A percentile compares a stretch with the other conserved stretches of the same genome.
These are phyloP conservation scores for Salvelinus alpinus DNA, from an alignment of 2,113 vertebrate genomes.

Conservation along the genomic window DNA sequence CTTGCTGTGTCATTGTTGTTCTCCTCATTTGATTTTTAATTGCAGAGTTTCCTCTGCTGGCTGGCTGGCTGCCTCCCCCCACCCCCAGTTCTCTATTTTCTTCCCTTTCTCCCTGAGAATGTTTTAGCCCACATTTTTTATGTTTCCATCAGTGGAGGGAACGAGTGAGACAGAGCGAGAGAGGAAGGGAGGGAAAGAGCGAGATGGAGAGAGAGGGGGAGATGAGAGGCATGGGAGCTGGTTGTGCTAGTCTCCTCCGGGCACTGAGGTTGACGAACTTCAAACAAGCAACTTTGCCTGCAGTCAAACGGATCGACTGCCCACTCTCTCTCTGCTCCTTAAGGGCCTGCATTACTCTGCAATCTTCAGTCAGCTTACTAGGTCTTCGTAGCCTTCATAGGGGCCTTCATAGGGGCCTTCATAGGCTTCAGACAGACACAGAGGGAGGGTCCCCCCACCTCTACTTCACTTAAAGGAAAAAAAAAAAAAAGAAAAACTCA, in stretches of 20 bases:
- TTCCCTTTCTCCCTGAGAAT: constrained; percentile 28
- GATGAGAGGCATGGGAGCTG: constrained; percentile 35
- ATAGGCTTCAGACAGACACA: background rate
- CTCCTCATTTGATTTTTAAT: constrained; percentile 51
- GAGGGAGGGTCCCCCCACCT: constrained; percentile 3
- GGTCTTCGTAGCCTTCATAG: background rate
- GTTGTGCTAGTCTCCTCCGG: constrained; percentile 39
- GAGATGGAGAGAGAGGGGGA: constrained; percentile 6
- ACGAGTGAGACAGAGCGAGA: constrained; percentile 8
- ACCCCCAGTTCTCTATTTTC: constrained; percentile 10
- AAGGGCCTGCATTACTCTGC: background rate
- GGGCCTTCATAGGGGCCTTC: background rate
- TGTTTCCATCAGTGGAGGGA: background rate
- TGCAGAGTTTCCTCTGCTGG: constrained; percentile 24
- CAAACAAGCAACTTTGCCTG: constrained; percentile 46
- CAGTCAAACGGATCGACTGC: constrained; percentile 15
- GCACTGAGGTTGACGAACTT: constrained; percentile 37
- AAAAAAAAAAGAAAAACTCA: too few species aligned
- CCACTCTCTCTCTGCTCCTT: background rate
- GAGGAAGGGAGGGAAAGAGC: constrained; percentile 24
- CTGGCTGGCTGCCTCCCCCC: too few species aligned
- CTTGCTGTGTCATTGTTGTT: constrained; percentile 43
- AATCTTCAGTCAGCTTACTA: background rate
- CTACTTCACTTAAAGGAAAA: too few species aligned
- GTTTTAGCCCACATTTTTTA: constrained; percentile 26